Evolutionary conservation across 2,113 vertebrate genomes (phyloP), one percentile per base, ranked within the genome.

Genomic region (Cavia porcellus): DNA sequence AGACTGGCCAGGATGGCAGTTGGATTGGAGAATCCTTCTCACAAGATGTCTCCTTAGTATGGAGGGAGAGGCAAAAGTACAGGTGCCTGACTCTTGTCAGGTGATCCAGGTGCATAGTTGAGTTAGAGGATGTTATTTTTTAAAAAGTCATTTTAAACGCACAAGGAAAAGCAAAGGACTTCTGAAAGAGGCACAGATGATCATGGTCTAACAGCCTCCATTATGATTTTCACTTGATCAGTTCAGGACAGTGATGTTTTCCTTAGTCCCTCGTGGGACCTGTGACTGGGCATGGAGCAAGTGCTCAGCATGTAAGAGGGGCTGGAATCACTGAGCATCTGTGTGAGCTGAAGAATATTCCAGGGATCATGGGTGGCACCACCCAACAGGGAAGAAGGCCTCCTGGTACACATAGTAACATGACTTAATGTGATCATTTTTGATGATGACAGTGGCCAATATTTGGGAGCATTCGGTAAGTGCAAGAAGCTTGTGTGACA

Each of bases 1-100:
- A 57, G n/a, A 4, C 55, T 20, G 20, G 30, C 9, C 0, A 0
- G 59, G 3, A 57, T 25, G 25, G 19, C 9, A 0, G 10, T 80
- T 20, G 13, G 30, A 25, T 22, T 50, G 59, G 17, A 45, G 74
- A 5, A 6, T 32, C 8, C 61, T 79, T 42, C 59, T 70, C 42
- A 83, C 24, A 32, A 17, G 30, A 17, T 25, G 42, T 22, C 45
- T 94, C 75, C 25, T 62, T 20, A 5, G 0, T 3, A 22, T 4
- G 0, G 1, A 12, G 59, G 62, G 62, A 77, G 32, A 70, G 70
- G 32, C 20, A 35, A 20, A 55, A 74, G 50, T 50, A 50, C 3
- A 24, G 9, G 47, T 9, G 1, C 24, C 9, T 82, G 3, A 11
- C 59, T 75, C 42, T 61, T 66, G 57, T 14, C 2, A 3, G 45